Conservation (phyloP, 2,113 vertebrate species). For the Eclectus roratus region DNA sequence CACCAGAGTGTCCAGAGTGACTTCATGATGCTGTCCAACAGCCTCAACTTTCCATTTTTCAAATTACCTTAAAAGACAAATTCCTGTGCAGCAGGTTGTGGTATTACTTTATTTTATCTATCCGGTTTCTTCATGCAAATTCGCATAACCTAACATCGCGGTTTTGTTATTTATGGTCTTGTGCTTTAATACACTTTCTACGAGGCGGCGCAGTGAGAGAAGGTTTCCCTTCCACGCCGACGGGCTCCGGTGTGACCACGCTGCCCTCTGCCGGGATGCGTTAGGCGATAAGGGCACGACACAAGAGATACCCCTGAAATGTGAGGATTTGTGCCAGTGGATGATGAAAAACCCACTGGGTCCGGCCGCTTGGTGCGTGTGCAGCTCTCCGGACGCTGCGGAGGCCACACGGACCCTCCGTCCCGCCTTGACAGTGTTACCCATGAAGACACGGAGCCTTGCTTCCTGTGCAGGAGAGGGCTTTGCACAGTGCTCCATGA, state of each 20-base stretch:
- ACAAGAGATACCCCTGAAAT: accelerated
- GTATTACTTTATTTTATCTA: neutral
- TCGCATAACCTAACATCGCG: too few relatives aligned
- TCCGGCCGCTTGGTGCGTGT: accelerated
- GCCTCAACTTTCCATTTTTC: neutral
- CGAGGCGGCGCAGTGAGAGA: neutral
- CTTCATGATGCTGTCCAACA: neutral
- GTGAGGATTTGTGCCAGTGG: neutral
- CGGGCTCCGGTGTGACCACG: neutral
- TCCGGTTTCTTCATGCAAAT: accelerated
- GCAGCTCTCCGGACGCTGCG: neutral
- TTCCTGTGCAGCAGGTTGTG: neutral
- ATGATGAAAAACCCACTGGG: neutral
- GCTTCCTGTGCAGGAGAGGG: too few relatives aligned
- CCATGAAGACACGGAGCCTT: neutral
- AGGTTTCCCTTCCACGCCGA: accelerated
- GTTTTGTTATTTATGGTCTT: neutral
- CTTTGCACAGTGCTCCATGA: neutral
- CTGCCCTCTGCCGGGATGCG: conserved; percentile 38
- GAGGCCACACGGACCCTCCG: neutral
- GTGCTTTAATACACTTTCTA: neutral
- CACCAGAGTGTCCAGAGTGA: neutral
- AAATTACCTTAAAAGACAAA: neutral
- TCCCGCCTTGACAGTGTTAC: too few relatives aligned
- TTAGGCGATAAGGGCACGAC: accelerated